Base-by-base conservation (phyloP, 2,888 invertebrate genomes). In the Oegoconia quadripuncta region DNA sequence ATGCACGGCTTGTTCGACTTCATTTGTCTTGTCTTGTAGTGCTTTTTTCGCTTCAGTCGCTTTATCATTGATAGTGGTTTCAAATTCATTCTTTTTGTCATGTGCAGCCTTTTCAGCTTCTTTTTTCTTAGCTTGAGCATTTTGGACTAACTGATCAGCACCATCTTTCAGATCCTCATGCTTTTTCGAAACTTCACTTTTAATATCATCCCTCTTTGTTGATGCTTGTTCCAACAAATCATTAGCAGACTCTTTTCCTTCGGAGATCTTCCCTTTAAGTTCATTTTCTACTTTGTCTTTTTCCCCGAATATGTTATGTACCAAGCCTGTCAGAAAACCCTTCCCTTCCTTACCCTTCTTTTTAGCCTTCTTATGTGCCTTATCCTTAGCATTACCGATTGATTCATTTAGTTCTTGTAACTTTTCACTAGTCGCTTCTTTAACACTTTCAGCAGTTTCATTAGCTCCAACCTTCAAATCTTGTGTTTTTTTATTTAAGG, bases 271-370 rank as follows among this genome's bases (percentile, higher is more conserved):
- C 8, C 53, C 64, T 53, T 80, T 83, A 1, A 83, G 59, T 44
- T 79, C 82, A 40, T 74, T 38, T 36, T 87, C 86, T 4, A 83
- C 51, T 57, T 86, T 86, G 13, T 87, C 87, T 52, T 86, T 88
- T 37, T 83, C 82, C 5, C 84, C 83, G 37, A 83, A 83, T 22
- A 88, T 80, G 38, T 82, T 86, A 3, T 80, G 76, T 1, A 86
- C 83, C 25, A 88, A 53, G 12, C 87, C 86, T 7, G 82, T 73
- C 25, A 87, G 76, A 51, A 87, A 87, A 48, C 67, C 76, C 43
- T 87, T 86, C 2, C 86, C 76, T 61, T 86, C 81, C 51, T 86
- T 86, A 11, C 77, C 70, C 41, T 84, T 84, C 55, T 86, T 82
- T 47, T 84, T 82, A 1, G 67, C 73, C 59, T 80, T 76, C 25